Percentiles rank a stretch among this genome's conserved stretches.
phyloP scores from a whole-genome alignment of 2,888 invertebrate species.

The Polyploca ridens region DNA sequence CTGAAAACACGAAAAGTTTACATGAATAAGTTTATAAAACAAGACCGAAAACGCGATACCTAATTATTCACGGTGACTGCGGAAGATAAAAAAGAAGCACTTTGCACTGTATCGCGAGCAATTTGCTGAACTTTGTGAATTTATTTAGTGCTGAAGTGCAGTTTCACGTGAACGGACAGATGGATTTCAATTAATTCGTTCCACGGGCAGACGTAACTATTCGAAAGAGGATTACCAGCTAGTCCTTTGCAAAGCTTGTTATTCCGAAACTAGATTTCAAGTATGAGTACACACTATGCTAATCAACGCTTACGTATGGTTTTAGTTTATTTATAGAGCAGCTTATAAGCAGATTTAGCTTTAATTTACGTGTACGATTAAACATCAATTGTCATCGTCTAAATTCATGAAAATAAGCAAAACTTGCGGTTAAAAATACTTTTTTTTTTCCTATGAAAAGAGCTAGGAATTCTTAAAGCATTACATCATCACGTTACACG shows the following conservation, averaged over 20 bases:
- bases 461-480: not conserved
- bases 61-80: slow-evolving; percentile 13
- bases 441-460: not conserved
- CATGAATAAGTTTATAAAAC: not conserved
- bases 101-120: slow-evolving; percentile 11
- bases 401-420: too few relatives aligned
- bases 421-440: too few relatives aligned
- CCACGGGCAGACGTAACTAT: slow-evolving; percentile 27
- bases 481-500: not conserved
- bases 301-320: not conserved
- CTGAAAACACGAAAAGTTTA: not conserved
- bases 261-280: slow-evolving; percentile 27
- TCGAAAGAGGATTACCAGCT: slow-evolving; percentile 38
- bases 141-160: slow-evolving; percentile 43
- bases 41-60: not conserved
- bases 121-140: slow-evolving; percentile 42
- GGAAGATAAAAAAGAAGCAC: slow-evolving; percentile 9
- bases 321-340: not conserved
- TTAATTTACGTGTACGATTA: not conserved
- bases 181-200: slow-evolving; percentile 53
- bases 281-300: slow-evolving; percentile 20
- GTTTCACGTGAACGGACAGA: slow-evolving; percentile 40
- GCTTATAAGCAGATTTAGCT: not conserved
- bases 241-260: slow-evolving; percentile 30
- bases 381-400: not conserved